Conservation (phyloP, 2,888 invertebrate species). For the Cremastinae sp. region DNA sequence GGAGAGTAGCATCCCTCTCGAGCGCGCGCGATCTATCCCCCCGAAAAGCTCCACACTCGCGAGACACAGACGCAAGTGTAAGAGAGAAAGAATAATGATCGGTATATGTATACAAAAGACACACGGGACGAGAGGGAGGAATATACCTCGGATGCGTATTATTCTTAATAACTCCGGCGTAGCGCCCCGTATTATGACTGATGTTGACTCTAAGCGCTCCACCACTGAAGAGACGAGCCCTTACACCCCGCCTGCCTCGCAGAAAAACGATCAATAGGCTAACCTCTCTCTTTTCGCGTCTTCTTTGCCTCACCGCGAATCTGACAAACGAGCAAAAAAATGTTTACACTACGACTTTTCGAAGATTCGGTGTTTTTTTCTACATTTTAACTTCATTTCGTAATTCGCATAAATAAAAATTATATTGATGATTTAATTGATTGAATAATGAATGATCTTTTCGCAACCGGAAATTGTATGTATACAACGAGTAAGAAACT, state of each 20-base stretch:
- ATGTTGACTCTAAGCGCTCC: slow-evolving; percentile 78
- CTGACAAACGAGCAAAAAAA: slow-evolving; percentile 11
- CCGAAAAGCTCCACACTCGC: slow-evolving; percentile 48
- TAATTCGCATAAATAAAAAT: no score
- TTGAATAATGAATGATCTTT: no score
- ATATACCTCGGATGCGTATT: slow-evolving; percentile 78
- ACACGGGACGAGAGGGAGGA: slow-evolving; percentile 60
- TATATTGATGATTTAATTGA: no score
- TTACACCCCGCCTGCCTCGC: slow-evolving; percentile 10
- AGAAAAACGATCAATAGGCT: slow-evolving; percentile 71
- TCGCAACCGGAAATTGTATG: no score
- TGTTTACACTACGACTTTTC: slow-evolving; percentile 16
- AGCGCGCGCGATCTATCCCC: slow-evolving; percentile 64
- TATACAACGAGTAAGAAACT: no score
- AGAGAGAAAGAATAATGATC: slow-evolving; percentile 54
- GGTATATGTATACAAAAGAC: background rate
- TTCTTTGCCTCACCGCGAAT: slow-evolving; percentile 14
- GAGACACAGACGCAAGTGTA: slow-evolving; percentile 56
- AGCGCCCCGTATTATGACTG: slow-evolving; percentile 79
- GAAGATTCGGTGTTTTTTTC: no score
- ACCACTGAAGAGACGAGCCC: slow-evolving; percentile 60
- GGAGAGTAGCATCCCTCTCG: slow-evolving; percentile 65
- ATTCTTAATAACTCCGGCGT: slow-evolving; percentile 79
- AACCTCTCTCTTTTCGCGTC: slow-evolving; percentile 53
- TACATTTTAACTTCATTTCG: no score